Base-by-base conservation (phyloP, 2,797 vertebrate species). In the Vireo griseus region DNA sequence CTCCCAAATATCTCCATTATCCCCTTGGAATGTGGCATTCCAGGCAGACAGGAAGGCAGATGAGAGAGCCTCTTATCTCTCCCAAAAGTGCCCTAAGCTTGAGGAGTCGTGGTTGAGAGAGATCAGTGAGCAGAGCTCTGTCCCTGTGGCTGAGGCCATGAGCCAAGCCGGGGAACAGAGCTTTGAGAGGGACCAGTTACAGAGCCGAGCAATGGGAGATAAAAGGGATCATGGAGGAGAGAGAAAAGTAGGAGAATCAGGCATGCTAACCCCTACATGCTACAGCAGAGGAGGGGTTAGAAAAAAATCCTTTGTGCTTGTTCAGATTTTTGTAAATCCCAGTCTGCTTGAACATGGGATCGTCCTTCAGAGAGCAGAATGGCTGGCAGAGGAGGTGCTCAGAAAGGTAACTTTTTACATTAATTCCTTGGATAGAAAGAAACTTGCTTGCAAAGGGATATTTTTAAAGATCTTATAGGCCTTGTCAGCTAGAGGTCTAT, bases 251-350 rank as follows among this genome's bases (percentile, higher is more conserved):
- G 55, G 37, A 82, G 88, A 72, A 84, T 13, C 51, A 90, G 63
- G 10, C 81, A 44, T 59, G 81, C 45, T 78, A 78, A 94, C 92
- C 37, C 77, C 79, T 59, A 33, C 21, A 12, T 58, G 75, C 58
- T 94, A 37, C 37, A 52, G 83, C 31, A 2, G 68, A 92, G 58
- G 67, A 88, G 33, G 68, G 44, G 66, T 93, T 78, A 78, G 65
- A 55, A 92, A 93, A 39, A 39, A 94, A 72, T 88, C 82, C 69
- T 94, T 90, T 91, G 86, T 94, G 79, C 79, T 90, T 78, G 62
- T 84, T 86, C 86, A 90, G 90, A 39, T 80, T 90, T 95, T 86
- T 91, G 81, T 77, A 94, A 96, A 95, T 94, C 91, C 47, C 42
- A n/a, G 40, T 33, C 65, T 81, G 47, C 90, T 42, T n/a, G 78